Evolutionary conservation across 2,888 invertebrate genomes (phyloP).

Genomic region (Dynastes hyllus): DNA sequence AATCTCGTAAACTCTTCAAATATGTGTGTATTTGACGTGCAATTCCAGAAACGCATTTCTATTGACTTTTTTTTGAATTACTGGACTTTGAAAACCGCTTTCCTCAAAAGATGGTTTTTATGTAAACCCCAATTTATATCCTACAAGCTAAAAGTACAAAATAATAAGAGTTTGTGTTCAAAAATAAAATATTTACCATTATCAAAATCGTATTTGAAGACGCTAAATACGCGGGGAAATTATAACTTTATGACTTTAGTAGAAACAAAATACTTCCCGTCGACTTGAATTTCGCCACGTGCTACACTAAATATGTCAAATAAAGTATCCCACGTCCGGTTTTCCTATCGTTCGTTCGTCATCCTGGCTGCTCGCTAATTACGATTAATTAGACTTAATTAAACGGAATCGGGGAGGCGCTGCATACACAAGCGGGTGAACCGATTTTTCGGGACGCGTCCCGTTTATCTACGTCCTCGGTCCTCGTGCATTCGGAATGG

Average conservation of each 20-base stretch:
- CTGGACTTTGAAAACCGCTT: neutral
- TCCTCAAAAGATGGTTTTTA: neutral
- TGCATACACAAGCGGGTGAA: slow-evolving; percentile 15
- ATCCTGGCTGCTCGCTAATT: slow-evolving; percentile 16
- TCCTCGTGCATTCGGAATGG: slow-evolving; percentile 39
- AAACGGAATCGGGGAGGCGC: slow-evolving; percentile 19
- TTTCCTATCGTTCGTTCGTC: slow-evolving; percentile 11
- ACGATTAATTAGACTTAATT: slow-evolving; percentile 50
- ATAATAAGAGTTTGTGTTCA: no score
- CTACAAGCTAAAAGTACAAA: no score
- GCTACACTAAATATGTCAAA: neutral
- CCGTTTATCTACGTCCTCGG: slow-evolving; percentile 28
- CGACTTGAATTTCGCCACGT: neutral
- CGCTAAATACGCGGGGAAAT: neutral
- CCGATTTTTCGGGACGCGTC: slow-evolving; percentile 21
- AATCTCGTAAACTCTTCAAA: no score
- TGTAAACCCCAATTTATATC: neutral
- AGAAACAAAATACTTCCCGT: neutral
- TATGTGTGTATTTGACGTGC: no score
- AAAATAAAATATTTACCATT: neutral
- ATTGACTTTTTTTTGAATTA: no score
- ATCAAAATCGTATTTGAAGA: neutral
- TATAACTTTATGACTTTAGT: neutral
- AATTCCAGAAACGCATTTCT: no score
- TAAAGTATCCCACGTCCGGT: neutral